Evolutionary conservation across 2,113 vertebrate species (phyloP), one percentile per base, ranked within the genome.

Genomic region (Lepus timidus): DNA sequence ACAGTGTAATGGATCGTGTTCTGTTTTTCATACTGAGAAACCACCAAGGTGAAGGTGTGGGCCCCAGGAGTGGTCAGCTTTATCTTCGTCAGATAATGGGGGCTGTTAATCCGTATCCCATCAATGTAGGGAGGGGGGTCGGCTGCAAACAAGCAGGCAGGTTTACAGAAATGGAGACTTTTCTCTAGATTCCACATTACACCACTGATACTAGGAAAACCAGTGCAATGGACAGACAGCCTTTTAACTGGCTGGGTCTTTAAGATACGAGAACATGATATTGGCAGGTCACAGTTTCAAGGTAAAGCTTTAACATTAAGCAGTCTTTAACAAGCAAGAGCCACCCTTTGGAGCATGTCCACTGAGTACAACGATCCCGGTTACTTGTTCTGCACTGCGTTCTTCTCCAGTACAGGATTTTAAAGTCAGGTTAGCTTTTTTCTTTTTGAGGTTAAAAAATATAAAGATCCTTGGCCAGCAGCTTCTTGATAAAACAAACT

Each of bases 11-110:
- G 99, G 97, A 99, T 99, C 76, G 99, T 99, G 98, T 99, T 99
- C 97, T 99, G 99, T 84, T 99, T 99, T 97, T 99, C 99, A 55
- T 99, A 99, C 96, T 99, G 99, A 90, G 99, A 99, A 44, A 99
- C 99, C 97, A 99, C 99, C 88, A 99, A 97, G 0, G 99, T 99
- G 97, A 99, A 99, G 0, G 98, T 99, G 94, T 99, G 99, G 16
- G 98, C 97, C 25, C 99, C 99, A 0, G 99, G 98, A 12, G 98
- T 98, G 64, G 99, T 99, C 97, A 99, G 98, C 93, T 98, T 99
- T 88, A 99, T 99, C 98, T 99, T 99, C 82, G 99, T 99, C 96
- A 99, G 97, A 93, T 99, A 99, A 96, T 99, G 99, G n/a, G 99
- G 99, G 92, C 99, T 99, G 98, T 99, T 99, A 97, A 99, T 99